phyloP scores from a whole-genome alignment of 2,888 invertebrate species.

The Synanthedon tipuliformis region DNA sequence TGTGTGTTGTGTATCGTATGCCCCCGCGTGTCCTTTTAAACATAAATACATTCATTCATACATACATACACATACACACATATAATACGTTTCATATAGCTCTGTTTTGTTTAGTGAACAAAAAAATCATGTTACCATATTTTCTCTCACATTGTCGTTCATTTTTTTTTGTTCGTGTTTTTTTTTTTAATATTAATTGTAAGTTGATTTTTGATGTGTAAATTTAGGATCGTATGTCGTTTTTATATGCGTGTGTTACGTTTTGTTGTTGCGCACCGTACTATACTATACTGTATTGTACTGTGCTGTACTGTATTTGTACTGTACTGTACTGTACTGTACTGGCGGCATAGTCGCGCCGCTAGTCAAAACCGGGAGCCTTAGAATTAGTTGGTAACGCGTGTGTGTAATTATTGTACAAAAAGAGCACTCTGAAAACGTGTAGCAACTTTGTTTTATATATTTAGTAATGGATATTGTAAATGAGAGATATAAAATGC shows the following conservation, averaged over 20 bases:
- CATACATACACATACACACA: too few relatives aligned
- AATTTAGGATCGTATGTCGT: conserved; percentile 25
- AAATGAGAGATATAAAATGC: conserved; percentile 43
- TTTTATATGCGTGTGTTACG: conserved; percentile 6
- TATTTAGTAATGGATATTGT: conserved; percentile 48
- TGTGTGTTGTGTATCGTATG: too few relatives aligned
- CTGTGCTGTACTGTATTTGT: background rate
- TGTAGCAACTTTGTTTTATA: conserved; percentile 61
- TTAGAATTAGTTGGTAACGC: conserved; percentile 44
- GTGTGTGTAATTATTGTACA: conserved; percentile 56
- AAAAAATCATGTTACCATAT: conserved; percentile 60
- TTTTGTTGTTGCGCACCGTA: background rate
- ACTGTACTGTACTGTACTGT: background rate
- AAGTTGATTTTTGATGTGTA: conserved; percentile 39
- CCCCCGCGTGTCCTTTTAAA: too few relatives aligned
- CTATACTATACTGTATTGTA: background rate
- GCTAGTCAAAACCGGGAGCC: conserved; percentile 19
- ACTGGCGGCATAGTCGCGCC: background rate
- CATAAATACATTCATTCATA: too few relatives aligned
- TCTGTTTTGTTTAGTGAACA: conserved; percentile 53
- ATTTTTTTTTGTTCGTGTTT: conserved; percentile 24
- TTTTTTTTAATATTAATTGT: conserved; percentile 23
- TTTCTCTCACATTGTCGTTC: conserved; percentile 58
- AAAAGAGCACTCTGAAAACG: conserved; percentile 47
- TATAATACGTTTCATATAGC: too few relatives aligned